Base-by-base conservation (phyloP, 2,888 invertebrate genomes). In the Empis stercorea region DNA sequence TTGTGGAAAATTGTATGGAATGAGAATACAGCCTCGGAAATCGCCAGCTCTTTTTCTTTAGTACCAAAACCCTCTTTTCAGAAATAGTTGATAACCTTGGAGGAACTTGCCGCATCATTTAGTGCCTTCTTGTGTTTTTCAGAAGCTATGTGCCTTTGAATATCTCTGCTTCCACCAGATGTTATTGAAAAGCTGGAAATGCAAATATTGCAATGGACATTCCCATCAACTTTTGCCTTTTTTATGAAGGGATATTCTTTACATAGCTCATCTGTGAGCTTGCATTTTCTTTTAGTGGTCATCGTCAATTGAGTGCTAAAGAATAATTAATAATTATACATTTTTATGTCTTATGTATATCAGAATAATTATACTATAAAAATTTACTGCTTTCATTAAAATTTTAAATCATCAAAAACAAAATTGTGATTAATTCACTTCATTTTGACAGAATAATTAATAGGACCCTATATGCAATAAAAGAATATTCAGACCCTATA, bases 1-100 rank as follows among this genome's bases (percentile, higher is more conserved):
- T 47, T 30, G 30, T 47, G 43, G 37, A 30, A 36, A 27, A 46
- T 42, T 9, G 46, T 37, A 23, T 46, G 42, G 23, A 46, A 46
- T n/a, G 43, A 30, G 16, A 47, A 46, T 41, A 41, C 30, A 23
- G 41, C 46, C 30, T 41, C 40, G 10, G 32, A 13, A 32, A 46
- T 41, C n/a, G 23, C 34, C 30, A 36, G 37, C 30, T 43, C 38
- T 41, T 43, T 43, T 43, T 42, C 43, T 38, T 39, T 15, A 30
- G 38, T 34, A 16, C 37, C 10, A 43, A 43, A 38, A 30, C 15
- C 34, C 7, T 5, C n/a, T 34, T 34, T 13, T 13, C n/a, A 9
- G n/a, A n/a, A 34, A 34, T 34, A 34, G n/a, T 6, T 34, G 34
- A n/a, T 34, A 34, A 34, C n/a, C n/a, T 34, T 34, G 34, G 34